Conservation (phyloP, 1,140 invertebrate species). For the Neotoxoptera formosana region DNA sequence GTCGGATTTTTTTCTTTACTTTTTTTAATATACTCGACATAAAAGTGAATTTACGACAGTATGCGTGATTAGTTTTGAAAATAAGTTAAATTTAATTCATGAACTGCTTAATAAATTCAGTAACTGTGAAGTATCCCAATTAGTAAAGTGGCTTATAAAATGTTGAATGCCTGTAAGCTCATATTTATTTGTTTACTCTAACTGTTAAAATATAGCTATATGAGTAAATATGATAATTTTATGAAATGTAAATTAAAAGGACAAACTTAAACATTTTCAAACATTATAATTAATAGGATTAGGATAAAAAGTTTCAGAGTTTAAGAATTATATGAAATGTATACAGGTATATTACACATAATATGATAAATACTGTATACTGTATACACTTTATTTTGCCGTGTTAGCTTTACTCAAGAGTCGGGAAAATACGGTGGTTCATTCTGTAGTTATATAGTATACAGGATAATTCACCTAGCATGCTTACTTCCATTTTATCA, state of each 20-base stretch:
- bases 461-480: not conserved
- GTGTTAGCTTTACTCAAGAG: no score
- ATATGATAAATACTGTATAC: not conserved
- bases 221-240: not conserved
- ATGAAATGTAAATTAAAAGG: not conserved
- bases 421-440: no score
- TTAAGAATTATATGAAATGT: not conserved
- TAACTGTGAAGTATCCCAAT: not conserved
- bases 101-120: not conserved
- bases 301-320: not conserved
- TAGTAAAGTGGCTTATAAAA: not conserved
- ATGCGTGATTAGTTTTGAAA: constrained; percentile 1
- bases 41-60: not conserved
- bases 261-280: not conserved
- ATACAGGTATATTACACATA: no score
- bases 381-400: not conserved
- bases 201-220: not conserved
- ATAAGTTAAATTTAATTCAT: constrained; percentile 13
- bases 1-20: not conserved
- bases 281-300: not conserved
- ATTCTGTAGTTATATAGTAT: no score
- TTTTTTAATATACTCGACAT: not conserved
- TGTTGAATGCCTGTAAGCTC: not conserved
- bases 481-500: not conserved
- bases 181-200: not conserved